Base-by-base conservation (phyloP, 1,140 invertebrate species). In the Brachionus asplanchnoidis region DNA sequence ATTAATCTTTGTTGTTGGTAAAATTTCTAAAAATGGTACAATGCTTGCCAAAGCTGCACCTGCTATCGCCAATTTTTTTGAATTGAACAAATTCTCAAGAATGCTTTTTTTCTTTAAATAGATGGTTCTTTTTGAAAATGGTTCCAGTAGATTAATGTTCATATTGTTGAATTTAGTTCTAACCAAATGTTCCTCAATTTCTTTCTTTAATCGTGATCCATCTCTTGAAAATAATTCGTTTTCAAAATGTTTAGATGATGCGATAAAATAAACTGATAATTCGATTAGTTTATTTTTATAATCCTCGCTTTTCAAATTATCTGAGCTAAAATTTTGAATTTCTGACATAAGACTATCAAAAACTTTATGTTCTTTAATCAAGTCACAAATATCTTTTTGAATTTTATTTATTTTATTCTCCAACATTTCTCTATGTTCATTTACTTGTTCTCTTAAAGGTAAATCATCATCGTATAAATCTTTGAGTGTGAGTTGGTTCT, bases 71-170 rank as follows among this genome's bases (percentile, higher is more conserved):
- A 42, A 14, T 20, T 42, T 40, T 42, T 73, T 73, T 7, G n/a
- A 20, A 14, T 73, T 3, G 36, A 73, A 73, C 17, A 73, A 42
- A 23, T 73, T 36, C 0, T 23, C 36, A 40, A 73, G 36, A 40
- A 73, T 73, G 28, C 28, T 73, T 73, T 73, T 73, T 73, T 73
- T 73, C 40, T 73, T 73, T 42, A 73, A 42, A 73, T n/a, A 73
- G 20, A 73, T 42, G 6, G 36, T 40, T 73, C 68, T 73, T 73
- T 73, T 73, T 42, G 68, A 73, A 73, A 73, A 73, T 40, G 68
- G 68, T n/a, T 42, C 36, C 6, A 73, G 17, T 20, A 73, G 28
- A 23, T 73, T 40, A 73, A 73, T 73, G 36, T 73, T 73, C 17
- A 36, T 20, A 36, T 40, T 73, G 11, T 68, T 68, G 20, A 68